A percentile compares a stretch with the other conserved stretches of the same genome.
Evolutionary conservation across 2,113 vertebrate species (phyloP).

Genomic region (Nerophis lumbriciformis): DNA sequence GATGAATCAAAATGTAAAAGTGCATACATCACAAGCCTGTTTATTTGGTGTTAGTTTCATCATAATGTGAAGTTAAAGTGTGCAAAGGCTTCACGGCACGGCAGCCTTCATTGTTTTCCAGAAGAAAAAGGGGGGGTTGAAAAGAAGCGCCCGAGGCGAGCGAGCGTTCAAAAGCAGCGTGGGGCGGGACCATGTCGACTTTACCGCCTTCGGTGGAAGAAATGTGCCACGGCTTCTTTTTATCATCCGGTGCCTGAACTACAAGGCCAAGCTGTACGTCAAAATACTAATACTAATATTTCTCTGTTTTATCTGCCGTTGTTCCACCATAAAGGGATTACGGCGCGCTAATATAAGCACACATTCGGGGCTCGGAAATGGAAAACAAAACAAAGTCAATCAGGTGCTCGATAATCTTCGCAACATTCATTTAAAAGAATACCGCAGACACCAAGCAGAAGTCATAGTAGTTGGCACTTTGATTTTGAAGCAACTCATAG

Average conservation of each 20-base stretch:
- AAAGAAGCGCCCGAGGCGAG: constrained; percentile 54
- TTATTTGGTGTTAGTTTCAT: too few relatives aligned
- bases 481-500: neutral
- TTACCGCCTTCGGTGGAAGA: constrained; percentile 65
- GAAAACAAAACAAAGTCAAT: constrained; percentile 26
- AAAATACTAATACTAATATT: constrained; percentile 65
- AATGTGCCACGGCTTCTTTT: constrained; percentile 61
- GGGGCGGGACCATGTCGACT: constrained; percentile 62
- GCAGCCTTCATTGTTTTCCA: constrained; percentile 63
- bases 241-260: constrained; percentile 62
- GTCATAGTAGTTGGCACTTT: neutral
- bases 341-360: constrained; percentile 29
- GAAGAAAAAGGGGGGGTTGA: neutral
- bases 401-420: neutral
- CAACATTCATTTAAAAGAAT: constrained; percentile 1
- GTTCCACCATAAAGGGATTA: constrained; percentile 41
- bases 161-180: constrained; percentile 60
- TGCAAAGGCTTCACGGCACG: constrained; percentile 32
- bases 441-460: neutral
- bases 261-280: constrained; percentile 58
- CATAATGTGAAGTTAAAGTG: too few relatives aligned
- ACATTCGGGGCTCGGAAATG: constrained; percentile 18
- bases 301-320: constrained; percentile 48
- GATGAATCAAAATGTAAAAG: too few relatives aligned
- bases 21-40: too few relatives aligned